Base-by-base conservation (phyloP, 2,888 invertebrate species). In the Drosophila parthenogenetica region DNA sequence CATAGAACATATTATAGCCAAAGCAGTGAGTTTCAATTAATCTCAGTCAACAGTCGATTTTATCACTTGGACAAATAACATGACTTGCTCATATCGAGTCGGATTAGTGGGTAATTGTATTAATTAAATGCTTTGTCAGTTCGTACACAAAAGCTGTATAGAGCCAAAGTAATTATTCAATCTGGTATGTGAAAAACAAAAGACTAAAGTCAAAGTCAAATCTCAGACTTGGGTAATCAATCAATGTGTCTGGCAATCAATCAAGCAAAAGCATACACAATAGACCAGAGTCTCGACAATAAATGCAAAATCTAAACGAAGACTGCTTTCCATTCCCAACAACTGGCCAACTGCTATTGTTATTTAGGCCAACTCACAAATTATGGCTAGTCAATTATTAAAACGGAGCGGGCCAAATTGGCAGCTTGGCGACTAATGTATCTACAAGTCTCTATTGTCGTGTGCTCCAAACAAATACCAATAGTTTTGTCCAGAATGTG, bases 61-160 rank as follows among this genome's bases (percentile, higher is more conserved):
- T 50, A 78, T 78, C 80, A 62, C 62, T 73, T 76, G 60, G 79
- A 82, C 80, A 83, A 83, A 83, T 82, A 70, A 63, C 69, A 80
- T 84, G 85, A 83, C 79, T 80, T 57, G 73, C 81, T 65, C 40
- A 49, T 54, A 68, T 62, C 35, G 42, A 13, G 39, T 22, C 19
- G 61, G 58, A 75, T 62, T 54, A 43, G 25, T 17, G 40, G 10
- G 58, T 17, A 49, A 50, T 58, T 57, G 42, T 64, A 60, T 77
- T 77, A 77, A 77, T 77, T 73, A 71, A 77, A 73, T 70, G 59
- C 57, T 49, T 57, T 60, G 55, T 39, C 40, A 40, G 49, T 19
- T n/a, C 39, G 51, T 11, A 46, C 46, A 69, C 61, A 53, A 62
- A 69, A 81, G 62, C 73, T 79, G 73, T 67, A 61, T 59, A 50